Conservation (phyloP, 2,888 invertebrate genomes). For the Sinhomidia bicolor region DNA sequence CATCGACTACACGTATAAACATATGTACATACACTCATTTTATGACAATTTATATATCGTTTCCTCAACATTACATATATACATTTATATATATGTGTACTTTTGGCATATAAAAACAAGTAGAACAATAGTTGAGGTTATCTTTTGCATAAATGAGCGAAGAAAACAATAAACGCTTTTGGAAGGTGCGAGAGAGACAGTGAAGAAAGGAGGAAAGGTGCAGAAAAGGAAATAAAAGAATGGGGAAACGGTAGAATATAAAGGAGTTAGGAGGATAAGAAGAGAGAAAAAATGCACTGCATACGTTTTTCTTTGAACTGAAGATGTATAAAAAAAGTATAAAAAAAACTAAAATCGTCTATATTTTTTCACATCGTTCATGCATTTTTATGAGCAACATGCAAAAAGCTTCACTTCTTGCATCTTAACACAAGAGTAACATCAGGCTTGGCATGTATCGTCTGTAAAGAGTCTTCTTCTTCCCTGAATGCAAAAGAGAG, state of each 20-base stretch:
- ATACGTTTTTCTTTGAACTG: conserved; percentile 56
- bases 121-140: conserved; percentile 41
- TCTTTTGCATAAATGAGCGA: conserved; percentile 54
- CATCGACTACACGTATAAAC: too few species aligned
- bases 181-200: background rate
- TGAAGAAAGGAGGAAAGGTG: conserved; percentile 13
- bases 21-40: background rate
- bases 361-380: conserved; percentile 70
- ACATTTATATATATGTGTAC: background rate
- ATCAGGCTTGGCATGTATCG: conserved; percentile 44
- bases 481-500: conserved; percentile 44
- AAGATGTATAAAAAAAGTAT: conserved; percentile 36
- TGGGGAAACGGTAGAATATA: conserved; percentile 25
- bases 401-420: conserved; percentile 42
- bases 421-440: conserved; percentile 45
- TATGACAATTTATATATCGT: conserved; percentile 14
- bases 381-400: conserved; percentile 71
- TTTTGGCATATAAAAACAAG: background rate
- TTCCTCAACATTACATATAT: background rate
- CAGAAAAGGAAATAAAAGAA: conserved; percentile 34
- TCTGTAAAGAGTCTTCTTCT: conserved; percentile 15
- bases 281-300: conserved; percentile 50
- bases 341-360: conserved; percentile 67
- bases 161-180: conserved; percentile 58
- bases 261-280: conserved; percentile 16